Percentiles rank a stretch among this genome's conserved stretches.
Conservation (phyloP, 2,797 vertebrate genomes). For the Sparidentex hasta region DNA sequence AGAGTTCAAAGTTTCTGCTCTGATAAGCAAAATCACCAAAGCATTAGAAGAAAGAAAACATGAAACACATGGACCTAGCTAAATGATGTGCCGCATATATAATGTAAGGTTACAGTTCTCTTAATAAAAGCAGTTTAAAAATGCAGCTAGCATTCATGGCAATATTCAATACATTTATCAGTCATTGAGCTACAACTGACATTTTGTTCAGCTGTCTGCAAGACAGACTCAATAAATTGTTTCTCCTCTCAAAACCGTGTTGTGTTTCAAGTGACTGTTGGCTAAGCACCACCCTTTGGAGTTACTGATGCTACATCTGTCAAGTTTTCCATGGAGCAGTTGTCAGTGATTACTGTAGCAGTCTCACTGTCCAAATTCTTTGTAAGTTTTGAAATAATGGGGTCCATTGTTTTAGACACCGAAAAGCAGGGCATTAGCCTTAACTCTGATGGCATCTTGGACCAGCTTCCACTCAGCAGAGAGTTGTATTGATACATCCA, state of each 20-base stretch:
- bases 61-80: slow-evolving; percentile 38
- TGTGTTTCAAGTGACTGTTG: background rate
- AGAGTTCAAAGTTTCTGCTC: background rate
- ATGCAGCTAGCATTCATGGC: slow-evolving; percentile 10
- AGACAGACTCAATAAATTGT: background rate
- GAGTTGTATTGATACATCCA: background rate
- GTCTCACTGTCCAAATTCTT: background rate
- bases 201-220: slow-evolving; percentile 19
- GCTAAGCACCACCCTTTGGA: background rate
- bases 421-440: background rate
- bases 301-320: background rate
- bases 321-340: background rate
- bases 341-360: background rate
- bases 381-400: background rate
- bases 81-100: slow-evolving; percentile 37
- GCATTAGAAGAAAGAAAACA: slow-evolving; percentile 20
- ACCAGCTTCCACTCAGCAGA: background rate
- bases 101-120: slow-evolving; percentile 34
- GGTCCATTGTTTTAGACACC: background rate
- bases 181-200: background rate
- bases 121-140: slow-evolving; percentile 42
- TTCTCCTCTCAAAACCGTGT: background rate
- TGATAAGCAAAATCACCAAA: slow-evolving; percentile 24
- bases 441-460: background rate
- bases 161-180: background rate